Base-by-base conservation (phyloP, 2,888 invertebrate species). In the Ornithoptera priamus region DNA sequence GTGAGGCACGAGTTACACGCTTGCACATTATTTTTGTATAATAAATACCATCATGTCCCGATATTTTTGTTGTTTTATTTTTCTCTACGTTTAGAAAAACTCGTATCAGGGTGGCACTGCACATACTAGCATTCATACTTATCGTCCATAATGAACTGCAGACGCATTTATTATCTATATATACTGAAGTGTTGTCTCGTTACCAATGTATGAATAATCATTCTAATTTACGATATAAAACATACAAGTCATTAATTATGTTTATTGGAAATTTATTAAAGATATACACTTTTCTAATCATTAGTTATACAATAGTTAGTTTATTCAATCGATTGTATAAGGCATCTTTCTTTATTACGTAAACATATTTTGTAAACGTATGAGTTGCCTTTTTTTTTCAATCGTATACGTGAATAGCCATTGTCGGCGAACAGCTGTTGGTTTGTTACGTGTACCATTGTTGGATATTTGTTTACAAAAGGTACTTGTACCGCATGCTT, bases 11-110 rank as follows among this genome's bases (percentile, higher is more conserved):
- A 88, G 86, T 88, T 88, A 87, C 89, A 87, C 88, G 88, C 90
- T 90, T 90, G 91, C 92, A 91, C 92, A 91, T 89, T 92, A 92
- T 92, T 92, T 92, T 92, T 92, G 90, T 92, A 92, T 90, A 92
- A 92, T 92, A 92, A 92, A 91, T 90, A 91, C 88, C 89, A 89
- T 90, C 89, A 88, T 90, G 92, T 90, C 90, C 90, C 85, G 85
- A 89, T 85, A 84, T 82, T 76, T 72, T 76, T 78, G 70, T 90
- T 87, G 90, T 92, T 92, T 92, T 87, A 90, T 92, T 91, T 86
- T 62, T 73, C 71, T 76, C 71, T 73, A 75, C 57, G 10, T 53
- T n/a, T 53, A 6, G 18, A 53, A 2, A 4, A n/a, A 18, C n/a
- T 53, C n/a, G 5, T n/a, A n/a, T 53, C n/a, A 53, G n/a, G 6